Percentiles rank a stretch among this genome's conserved stretches.
Conservation (phyloP, 2,113 vertebrate genomes). For the Butorides virescens region DNA sequence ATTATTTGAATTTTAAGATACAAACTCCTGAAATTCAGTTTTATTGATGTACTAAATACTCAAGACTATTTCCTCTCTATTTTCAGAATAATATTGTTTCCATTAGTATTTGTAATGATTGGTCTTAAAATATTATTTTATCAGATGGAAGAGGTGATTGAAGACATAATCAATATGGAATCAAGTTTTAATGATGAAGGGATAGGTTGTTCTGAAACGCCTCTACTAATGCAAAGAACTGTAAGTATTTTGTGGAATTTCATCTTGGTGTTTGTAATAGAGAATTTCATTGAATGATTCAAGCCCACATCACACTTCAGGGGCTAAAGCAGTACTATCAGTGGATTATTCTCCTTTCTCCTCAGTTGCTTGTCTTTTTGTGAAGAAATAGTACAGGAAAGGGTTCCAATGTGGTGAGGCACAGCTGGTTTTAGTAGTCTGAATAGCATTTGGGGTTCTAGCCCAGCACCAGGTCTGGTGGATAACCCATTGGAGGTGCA, state of each 20-base stretch:
- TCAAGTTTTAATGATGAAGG: conserved; percentile 90
- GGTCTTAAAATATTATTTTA: conserved; percentile 55
- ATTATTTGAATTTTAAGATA: background rate
- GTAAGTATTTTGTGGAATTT: conserved; percentile 78
- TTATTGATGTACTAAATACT: background rate
- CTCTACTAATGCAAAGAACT: conserved; percentile 89
- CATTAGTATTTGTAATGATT: background rate
- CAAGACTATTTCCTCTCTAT: background rate
- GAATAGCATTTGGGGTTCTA: background rate
- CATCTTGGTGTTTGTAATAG: background rate
- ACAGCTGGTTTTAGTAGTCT: background rate
- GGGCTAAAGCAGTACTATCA: background rate
- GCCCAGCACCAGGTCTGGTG: background rate
- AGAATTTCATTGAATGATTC: background rate
- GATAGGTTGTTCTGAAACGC: conserved; percentile 85
- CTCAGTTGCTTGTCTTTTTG: background rate
- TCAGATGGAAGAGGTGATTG: conserved; percentile 93
- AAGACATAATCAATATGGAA: conserved; percentile 91
- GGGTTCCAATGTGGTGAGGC: background rate
- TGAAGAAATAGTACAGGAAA: background rate
- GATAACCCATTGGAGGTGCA: background rate
- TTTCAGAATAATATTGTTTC: background rate
- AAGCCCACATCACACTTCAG: background rate
- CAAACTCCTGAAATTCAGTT: background rate
- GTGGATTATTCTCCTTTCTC: background rate